These are phyloP conservation scores for Boulengeromyrus knoepffleri DNA, from an alignment of 2,113 vertebrate species.

Conservation along the genomic window DNA sequence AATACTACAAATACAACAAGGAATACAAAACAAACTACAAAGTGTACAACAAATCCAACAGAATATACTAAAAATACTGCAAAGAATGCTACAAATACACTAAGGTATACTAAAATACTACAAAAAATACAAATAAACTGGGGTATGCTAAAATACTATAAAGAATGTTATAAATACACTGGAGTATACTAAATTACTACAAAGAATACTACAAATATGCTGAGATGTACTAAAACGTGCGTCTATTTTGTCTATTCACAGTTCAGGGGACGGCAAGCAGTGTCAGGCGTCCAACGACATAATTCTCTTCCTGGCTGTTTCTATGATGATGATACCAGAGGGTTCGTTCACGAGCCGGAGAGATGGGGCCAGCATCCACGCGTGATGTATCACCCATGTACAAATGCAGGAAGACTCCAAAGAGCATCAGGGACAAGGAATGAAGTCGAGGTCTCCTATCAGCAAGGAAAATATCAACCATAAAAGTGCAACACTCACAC, in stretches of 20 bases:
- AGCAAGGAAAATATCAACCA: background rate
- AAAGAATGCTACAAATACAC: background rate
- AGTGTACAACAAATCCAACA: background rate
- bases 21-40: background rate
- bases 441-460: background rate
- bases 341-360: background rate
- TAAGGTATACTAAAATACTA: no score
- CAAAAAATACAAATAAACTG: no score
- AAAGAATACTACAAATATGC: background rate
- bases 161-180: no score
- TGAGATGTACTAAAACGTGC: background rate
- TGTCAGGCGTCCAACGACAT: background rate
- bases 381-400: background rate
- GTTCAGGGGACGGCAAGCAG: background rate
- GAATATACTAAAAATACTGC: background rate
- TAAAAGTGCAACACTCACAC: background rate
- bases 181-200: background rate
- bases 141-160: no score
- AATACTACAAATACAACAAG: background rate
- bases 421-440: background rate
- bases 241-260: background rate
- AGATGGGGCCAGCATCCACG: background rate
- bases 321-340: background rate
- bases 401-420: background rate
- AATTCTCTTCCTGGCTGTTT: background rate